A percentile compares a stretch with the other conserved stretches of the same genome.
Evolutionary conservation across 1,140 invertebrate species (phyloP).

Genomic region (Hypsibius dujardini): DNA sequence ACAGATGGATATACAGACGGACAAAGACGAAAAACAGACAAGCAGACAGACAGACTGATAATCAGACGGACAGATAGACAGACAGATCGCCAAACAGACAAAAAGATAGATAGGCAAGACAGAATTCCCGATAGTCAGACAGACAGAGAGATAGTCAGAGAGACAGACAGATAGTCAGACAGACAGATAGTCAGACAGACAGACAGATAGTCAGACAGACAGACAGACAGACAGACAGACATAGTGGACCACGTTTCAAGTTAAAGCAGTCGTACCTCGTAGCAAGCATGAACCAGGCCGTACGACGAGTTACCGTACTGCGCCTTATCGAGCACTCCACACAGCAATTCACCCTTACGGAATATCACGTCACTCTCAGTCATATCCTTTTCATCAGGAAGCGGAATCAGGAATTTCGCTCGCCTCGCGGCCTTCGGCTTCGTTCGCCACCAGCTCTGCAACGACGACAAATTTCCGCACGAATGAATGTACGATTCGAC

Average conservation of each 20-base stretch:
- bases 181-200: no score
- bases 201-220: no score
- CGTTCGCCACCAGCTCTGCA: not conserved
- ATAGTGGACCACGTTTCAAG: no score
- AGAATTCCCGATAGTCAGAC: no score
- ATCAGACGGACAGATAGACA: no score
- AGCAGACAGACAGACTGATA: no score
- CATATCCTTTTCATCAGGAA: slow-evolving; percentile 42
- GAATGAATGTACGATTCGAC: no score
- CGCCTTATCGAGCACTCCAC: slow-evolving; percentile 87
- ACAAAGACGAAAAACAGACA: no score
- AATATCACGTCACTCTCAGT: slow-evolving; percentile 80
- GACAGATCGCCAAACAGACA: not conserved
- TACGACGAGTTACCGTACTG: slow-evolving; percentile 86
- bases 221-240: no score
- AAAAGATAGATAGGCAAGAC: not conserved
- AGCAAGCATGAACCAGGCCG: slow-evolving; percentile 77
- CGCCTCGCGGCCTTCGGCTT: not conserved
- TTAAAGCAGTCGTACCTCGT: slow-evolving; percentile 42
- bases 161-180: no score
- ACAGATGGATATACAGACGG: no score
- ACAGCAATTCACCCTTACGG: slow-evolving; percentile 63
- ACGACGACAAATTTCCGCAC: slow-evolving; percentile 1
- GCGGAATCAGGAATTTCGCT: not conserved
- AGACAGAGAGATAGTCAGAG: no score